These are phyloP conservation scores for Athrips mouffetella DNA, from an alignment of 2,888 invertebrate genomes.

Conservation along the genomic window DNA sequence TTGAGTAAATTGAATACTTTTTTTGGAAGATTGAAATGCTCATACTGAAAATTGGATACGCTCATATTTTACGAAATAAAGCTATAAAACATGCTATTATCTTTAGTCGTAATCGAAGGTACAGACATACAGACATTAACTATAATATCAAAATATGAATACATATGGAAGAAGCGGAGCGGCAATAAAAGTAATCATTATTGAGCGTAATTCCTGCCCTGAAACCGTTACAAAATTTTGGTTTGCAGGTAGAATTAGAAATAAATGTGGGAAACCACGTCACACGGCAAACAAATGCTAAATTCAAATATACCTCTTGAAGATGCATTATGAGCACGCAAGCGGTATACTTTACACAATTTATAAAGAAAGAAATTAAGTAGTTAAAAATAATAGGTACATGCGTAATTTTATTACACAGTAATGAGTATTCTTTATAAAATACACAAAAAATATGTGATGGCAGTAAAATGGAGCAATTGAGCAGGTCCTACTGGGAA, in stretches of 20 bases:
- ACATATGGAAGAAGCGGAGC: not conserved
- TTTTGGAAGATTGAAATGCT: constrained; percentile 23
- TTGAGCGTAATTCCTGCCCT: constrained; percentile 8
- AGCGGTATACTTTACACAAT: not conserved
- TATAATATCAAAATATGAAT: constrained; percentile 6
- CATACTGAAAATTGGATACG: constrained; percentile 25
- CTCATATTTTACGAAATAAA: constrained; percentile 21
- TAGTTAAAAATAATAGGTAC: not conserved
- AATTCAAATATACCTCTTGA: not conserved
- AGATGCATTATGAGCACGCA: not conserved
- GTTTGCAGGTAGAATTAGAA: constrained; percentile 7
- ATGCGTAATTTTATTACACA: not conserved
- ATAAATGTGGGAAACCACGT: constrained; percentile 8
- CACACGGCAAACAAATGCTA: not conserved
- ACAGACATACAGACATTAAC: constrained; percentile 3
- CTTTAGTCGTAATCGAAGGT: constrained; percentile 4
- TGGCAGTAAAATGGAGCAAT: not conserved
- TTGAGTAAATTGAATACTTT: not conserved
- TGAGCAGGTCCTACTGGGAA: not conserved
- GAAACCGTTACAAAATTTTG: constrained; percentile 4
- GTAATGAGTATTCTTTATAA: not conserved
- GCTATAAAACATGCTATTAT: constrained; percentile 23
- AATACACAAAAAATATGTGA: not conserved
- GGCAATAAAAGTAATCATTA: constrained; percentile 12
- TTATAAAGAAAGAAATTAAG: constrained; percentile 1